Evolutionary conservation across 2,113 vertebrate genomes (phyloP).

Genomic region (Dryoscopus gambensis): DNA sequence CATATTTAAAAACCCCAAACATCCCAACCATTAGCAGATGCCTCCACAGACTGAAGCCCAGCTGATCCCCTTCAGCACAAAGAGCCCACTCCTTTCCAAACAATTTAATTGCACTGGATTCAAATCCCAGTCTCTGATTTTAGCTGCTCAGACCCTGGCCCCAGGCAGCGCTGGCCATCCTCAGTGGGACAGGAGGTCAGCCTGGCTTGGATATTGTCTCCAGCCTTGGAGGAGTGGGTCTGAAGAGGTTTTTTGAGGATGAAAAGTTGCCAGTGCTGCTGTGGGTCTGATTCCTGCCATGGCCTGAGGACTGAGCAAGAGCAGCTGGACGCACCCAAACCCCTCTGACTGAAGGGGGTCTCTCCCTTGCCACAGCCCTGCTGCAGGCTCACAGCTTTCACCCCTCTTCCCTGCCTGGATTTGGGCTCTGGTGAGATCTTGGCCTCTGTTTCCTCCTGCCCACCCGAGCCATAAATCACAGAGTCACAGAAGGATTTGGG

Average conservation of each 20-base stretch:
- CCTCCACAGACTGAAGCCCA: not conserved
- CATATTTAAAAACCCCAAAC: not conserved
- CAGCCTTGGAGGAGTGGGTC: not conserved
- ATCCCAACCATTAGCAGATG: not conserved
- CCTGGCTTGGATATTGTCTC: not conserved
- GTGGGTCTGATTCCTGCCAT: too few species aligned
- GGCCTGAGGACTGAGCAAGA: not conserved
- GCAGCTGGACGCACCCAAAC: not conserved
- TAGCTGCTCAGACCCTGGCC: not conserved
- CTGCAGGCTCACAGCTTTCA: not conserved
- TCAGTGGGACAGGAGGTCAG: not conserved
- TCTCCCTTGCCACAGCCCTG: not conserved
- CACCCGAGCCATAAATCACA: not conserved
- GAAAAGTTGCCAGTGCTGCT: not conserved
- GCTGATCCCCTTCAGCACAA: not conserved
- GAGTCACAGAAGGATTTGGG: not conserved
- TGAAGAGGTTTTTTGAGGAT: not conserved
- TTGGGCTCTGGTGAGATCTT: not conserved
- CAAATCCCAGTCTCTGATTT: not conserved
- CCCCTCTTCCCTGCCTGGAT: not conserved
- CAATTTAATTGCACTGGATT: not conserved
- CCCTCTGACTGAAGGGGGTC: not conserved
- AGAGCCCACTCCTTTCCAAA: not conserved
- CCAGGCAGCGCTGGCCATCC: fast-evolving
- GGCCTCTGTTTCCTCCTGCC: not conserved